Evolutionary conservation across 2,113 vertebrate species (phyloP), one percentile per base, ranked within the genome.

Genomic region (Chionomys nivalis): DNA sequence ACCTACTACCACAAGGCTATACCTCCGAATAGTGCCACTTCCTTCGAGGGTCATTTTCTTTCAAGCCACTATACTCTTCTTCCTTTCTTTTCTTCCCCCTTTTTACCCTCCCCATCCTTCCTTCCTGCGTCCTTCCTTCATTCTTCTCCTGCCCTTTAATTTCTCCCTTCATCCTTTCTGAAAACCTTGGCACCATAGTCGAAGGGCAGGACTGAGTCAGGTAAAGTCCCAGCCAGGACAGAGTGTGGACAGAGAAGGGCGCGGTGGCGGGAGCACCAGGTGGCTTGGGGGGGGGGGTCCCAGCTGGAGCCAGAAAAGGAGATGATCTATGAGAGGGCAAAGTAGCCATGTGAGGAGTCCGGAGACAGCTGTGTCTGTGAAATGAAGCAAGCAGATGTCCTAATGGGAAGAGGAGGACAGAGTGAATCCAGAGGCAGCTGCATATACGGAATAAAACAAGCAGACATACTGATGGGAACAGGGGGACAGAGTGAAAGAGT

Each of bases 191-290:
- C 83, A 47, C 19, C 26, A 0, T 23, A 21, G 83, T 36, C 5
- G 3, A 6, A 33, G 42, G 65, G 68, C 12, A 12, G 36, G 70
- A 13, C 49, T 68, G 17, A 66, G 28, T 86, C 28, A 31, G 19
- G 19, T 17, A 58, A 24, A 21, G 31, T 31, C 19, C 70, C 12
- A 3, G 12, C 31, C 23, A 28, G 33, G n/a, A 58, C 0, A 24
- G 24, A 1, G 6, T 11, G 12, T 26, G 39, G 3, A 11, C 65
- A 19, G 31, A 5, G 49, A 2, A 7, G 66, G 2, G 4, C 55
- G 5, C 17, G 0, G 23, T 5, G 5, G 68, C 3, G 3, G 17
- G 47, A 58, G 11, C 7, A 21, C 11, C 16, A 3, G 28, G 17
- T 24, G 26, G 7, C 75, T 63, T 7, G 36, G 28, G 55, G 49